Conservation (phyloP, 2,888 invertebrate species). For the Latheticus oryzae region DNA sequence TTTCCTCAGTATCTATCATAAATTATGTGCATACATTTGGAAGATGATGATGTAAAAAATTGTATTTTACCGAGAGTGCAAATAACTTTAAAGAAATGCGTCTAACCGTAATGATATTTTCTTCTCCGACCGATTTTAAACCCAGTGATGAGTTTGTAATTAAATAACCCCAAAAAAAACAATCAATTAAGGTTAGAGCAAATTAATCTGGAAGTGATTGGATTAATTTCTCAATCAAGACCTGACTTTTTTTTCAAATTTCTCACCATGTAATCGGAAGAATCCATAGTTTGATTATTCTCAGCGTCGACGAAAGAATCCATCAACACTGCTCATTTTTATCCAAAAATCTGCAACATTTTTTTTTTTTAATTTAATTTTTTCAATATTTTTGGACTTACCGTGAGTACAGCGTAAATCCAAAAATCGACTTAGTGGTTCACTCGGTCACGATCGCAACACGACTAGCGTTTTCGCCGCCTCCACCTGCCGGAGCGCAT, state of each 20-base stretch:
- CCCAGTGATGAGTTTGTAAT: conserved; percentile 9
- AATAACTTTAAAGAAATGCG: too few species aligned
- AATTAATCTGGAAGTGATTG: conserved; percentile 33
- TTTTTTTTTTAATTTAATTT: too few species aligned
- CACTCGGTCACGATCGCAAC: conserved; percentile 50
- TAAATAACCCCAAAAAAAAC: conserved; percentile 17
- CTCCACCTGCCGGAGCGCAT: conserved; percentile 48
- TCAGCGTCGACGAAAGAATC: conserved; percentile 48
- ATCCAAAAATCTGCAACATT: conserved; percentile 19
- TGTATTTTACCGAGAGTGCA: conserved; percentile 9
- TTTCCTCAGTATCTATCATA: conserved; percentile 33
- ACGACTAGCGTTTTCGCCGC: conserved; percentile 48
- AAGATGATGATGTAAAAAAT: conserved; percentile 24
- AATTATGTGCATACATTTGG: conserved; percentile 35
- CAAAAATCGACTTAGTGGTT: conserved; percentile 29
- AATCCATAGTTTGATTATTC: conserved; percentile 50
- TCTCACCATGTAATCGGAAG: conserved; percentile 52
- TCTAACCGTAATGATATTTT: conserved; percentile 9
- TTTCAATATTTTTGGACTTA: too few species aligned
- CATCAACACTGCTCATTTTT: conserved; percentile 50
- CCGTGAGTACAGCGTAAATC: too few species aligned
- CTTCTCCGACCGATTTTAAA: conserved; percentile 15
- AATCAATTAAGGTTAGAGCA: conserved; percentile 30
- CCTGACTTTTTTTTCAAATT: conserved; percentile 5
- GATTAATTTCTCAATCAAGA: conserved; percentile 41